Evolutionary conservation across 2,888 invertebrate species (phyloP).

Genomic region (Oasisia sp.): DNA sequence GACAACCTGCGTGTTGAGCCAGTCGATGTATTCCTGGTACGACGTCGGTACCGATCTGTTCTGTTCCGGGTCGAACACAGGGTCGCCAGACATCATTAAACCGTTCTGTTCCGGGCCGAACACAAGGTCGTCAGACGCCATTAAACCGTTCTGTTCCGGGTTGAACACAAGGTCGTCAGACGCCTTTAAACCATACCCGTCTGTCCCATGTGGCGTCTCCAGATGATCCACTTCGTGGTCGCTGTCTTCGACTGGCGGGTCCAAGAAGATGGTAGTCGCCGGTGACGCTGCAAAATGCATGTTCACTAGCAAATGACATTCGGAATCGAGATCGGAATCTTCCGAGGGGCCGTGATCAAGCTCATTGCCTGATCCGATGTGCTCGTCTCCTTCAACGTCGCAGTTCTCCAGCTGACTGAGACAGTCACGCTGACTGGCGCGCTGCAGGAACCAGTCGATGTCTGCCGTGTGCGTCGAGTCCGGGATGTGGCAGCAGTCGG

Average conservation of each 20-base stretch:
- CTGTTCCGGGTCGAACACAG: background rate
- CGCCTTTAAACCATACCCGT: background rate
- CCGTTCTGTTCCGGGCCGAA: background rate
- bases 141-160: background rate
- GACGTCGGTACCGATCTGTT: background rate
- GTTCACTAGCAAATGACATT: background rate
- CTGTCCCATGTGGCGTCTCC: background rate
- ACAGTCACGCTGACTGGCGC: background rate
- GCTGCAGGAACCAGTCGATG: background rate
- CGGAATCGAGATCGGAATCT: background rate
- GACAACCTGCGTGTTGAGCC: background rate
- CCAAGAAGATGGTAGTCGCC: background rate
- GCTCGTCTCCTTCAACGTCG: background rate
- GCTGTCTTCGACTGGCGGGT: background rate
- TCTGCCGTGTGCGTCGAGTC: background rate
- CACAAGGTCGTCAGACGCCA: background rate
- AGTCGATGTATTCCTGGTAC: background rate
- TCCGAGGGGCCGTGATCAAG: background rate
- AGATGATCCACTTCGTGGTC: background rate
- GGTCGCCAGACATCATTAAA: background rate
- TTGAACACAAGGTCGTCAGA: background rate
- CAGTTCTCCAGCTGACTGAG: background rate
- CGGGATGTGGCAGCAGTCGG: background rate
- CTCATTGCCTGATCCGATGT: background rate
- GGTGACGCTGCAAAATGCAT: background rate